Evolutionary conservation across 1,140 invertebrate species (phyloP), one percentile per base, ranked within the genome.

Genomic region (Pteromalus puparum): DNA sequence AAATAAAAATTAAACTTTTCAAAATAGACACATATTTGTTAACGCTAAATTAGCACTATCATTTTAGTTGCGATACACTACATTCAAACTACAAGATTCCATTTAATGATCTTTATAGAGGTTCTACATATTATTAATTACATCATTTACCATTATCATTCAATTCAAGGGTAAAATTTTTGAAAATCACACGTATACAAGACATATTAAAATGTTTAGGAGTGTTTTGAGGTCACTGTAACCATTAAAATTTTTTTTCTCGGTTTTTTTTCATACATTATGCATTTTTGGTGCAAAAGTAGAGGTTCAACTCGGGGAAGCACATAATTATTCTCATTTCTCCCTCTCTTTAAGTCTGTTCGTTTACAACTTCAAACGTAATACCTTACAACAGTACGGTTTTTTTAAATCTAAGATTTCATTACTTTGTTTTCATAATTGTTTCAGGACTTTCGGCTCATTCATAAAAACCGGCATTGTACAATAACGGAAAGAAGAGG

Each of bases 241-340:
- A 84, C 74, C 78, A 85, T 80, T 83, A 77, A 65, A 42, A 42
- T 81, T 80, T 85, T 68, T 77, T 81, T 79, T 83, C 65, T 67
- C 26, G 38, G 9, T 68, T 76, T 65, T 73, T 82, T 87, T 83
- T 85, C 79, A 85, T 81, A 87, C 87, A 84, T 88, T 86, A 85
- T 82, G 70, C 81, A 87, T 88, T 88, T 85, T 88, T 86, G 85
- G 85, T 90, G 89, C 87, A 90, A 90, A 92, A 88, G 87, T 90
- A 90, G 72, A 84, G 38, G 90, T 90, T 89, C 84, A 86, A 90
- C 88, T 89, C 85, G 87, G 83, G 91, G 91, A 92, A 92, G 91
- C 91, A 91, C 91, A 88, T 90, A 89, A 89, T 88, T 73, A 75
- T 80, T 86, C 46, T 61, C 7, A 61, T n/a, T n/a, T 61, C 21